These are phyloP conservation scores for Pilophorus perplexus DNA, from an alignment of 2,888 invertebrate genomes.

Conservation along the genomic window DNA sequence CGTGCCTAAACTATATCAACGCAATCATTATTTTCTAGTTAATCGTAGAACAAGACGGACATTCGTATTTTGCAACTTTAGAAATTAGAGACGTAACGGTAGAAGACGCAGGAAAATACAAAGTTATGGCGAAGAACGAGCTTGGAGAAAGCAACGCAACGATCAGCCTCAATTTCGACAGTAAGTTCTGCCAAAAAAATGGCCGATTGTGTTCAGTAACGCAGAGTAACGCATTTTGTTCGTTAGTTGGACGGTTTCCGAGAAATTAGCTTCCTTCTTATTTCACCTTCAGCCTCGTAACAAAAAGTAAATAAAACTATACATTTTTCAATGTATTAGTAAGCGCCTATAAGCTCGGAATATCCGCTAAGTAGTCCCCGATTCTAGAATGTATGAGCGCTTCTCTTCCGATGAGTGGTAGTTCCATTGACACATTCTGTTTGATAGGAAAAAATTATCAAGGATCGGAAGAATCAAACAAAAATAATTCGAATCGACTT, in stretches of 20 bases:
- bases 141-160: slow-evolving; percentile 96
- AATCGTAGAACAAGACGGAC: slow-evolving; percentile 85
- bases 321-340: no score
- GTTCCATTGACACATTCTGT: no score
- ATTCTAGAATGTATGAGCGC: no score
- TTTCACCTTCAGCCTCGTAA: slow-evolving; percentile 13
- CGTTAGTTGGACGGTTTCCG: slow-evolving; percentile 12
- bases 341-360: no score
- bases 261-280: slow-evolving; percentile 17
- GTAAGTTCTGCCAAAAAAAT: slow-evolving; percentile 64
- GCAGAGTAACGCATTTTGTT: slow-evolving; percentile 33
- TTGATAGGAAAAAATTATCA: no score
- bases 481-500: no score
- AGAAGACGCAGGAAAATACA: slow-evolving; percentile 96
- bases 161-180: slow-evolving; percentile 96
- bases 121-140: slow-evolving; percentile 95
- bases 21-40: no score
- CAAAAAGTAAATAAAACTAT: no score
- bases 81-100: slow-evolving; percentile 92
- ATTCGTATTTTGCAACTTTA: slow-evolving; percentile 88
- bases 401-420: no score
- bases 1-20: no score
- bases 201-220: slow-evolving; percentile 21
- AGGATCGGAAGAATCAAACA: no score
- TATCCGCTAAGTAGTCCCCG: no score